Percentiles rank a stretch among this genome's conserved stretches.
phyloP scores from a whole-genome alignment of 2,888 invertebrate genomes.

The Gari tellinella region DNA sequence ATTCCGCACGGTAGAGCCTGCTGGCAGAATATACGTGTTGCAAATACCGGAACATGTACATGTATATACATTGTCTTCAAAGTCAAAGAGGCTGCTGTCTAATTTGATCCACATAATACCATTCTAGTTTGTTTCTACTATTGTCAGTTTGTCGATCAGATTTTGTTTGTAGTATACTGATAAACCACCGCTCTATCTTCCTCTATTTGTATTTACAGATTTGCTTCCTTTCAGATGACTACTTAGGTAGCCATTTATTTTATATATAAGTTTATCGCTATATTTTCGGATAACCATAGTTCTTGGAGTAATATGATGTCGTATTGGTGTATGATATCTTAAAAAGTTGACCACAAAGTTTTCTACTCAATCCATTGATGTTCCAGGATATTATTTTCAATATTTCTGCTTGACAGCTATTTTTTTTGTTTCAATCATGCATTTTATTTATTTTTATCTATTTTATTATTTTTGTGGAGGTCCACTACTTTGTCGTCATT shows the following conservation, averaged over 20 bases:
- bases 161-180: too few relatives aligned
- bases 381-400: slow-evolving; percentile 3
- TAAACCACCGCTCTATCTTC: slow-evolving; percentile 4
- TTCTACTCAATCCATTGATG: slow-evolving; percentile 8
- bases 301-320: slow-evolving; percentile 5
- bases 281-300: neutral
- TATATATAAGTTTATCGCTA: slow-evolving; percentile 1
- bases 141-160: too few relatives aligned
- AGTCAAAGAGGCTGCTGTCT: too few relatives aligned
- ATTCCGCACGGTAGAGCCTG: neutral
- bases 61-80: too few relatives aligned
- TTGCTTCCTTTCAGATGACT: neutral
- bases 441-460: too few relatives aligned
- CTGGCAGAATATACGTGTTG: neutral
- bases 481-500: slow-evolving; percentile 5
- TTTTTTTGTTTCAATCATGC: neutral
- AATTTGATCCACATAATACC: too few relatives aligned
- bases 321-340: neutral
- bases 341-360: neutral
- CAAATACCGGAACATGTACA: too few relatives aligned
- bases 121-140: too few relatives aligned
- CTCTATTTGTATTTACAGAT: neutral
- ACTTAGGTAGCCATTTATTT: slow-evolving; percentile 4
- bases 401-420: slow-evolving; percentile 9
- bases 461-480: too few relatives aligned